Base-by-base conservation (phyloP, 1,140 invertebrate species). In the Caerostris extrusa region DNA sequence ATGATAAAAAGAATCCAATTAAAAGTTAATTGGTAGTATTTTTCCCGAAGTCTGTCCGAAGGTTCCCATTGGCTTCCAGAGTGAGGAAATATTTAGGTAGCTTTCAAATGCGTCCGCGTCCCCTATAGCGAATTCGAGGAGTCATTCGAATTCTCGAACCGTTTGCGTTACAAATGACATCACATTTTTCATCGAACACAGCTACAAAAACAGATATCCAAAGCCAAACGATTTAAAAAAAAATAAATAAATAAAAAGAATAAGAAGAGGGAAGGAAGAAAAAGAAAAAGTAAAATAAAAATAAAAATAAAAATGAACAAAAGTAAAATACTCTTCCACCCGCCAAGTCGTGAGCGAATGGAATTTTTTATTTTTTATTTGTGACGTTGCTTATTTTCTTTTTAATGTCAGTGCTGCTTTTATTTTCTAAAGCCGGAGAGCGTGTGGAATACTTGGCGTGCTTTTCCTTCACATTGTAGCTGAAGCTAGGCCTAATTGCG, bases 161-260 rank as follows among this genome's bases (percentile, higher is more conserved):
- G 64, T 93, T 89, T 93, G 55, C 67, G 85, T 93, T 88, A 89
- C 86, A 93, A 93, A 93, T 93, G 92, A 88, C 69, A 93, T 81
- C 67, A 55, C 92, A 93, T 93, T 93, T 93, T 93, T 93, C 92
- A 93, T 93, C 92, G 92, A 93, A 93, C 85, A 93, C 92, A 56
- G 69, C 85, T 61, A 89, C 85, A 93, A 93, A 93, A 93, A 93
- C 92, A 93, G 92, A 93, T 88, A 93, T 88, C 92, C 85, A 69
- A 50, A 83, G 55, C 81, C 64, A 64, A 93, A 93, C 82, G 92
- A 93, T 93, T 93, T 53, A 34, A 88, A 69, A 86, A 93, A 64
- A 64, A 34, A 61, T 7, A 71, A 67, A 19, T n/a, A 67, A 57
- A 34, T 1, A 69, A 86, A 69, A 61, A 85, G 57, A 92, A 92